phyloP scores from a whole-genome alignment of 2,113 vertebrate genomes.

The Bettongia penicillata region DNA sequence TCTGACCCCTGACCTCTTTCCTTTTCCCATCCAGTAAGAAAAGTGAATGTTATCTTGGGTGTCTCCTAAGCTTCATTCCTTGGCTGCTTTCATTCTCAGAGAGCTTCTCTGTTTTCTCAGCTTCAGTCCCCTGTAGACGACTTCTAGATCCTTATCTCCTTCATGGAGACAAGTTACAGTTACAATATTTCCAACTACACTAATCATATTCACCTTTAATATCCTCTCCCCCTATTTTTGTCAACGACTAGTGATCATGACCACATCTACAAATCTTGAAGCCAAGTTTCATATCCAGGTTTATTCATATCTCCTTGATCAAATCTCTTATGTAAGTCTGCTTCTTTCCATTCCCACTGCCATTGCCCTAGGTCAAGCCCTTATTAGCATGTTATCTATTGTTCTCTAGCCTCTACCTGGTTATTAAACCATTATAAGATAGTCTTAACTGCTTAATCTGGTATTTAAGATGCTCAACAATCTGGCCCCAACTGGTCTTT shows the following conservation, averaged over 20 bases:
- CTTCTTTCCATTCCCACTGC: background rate
- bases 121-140: background rate
- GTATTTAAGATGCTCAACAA: background rate
- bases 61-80: background rate
- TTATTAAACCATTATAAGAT: background rate
- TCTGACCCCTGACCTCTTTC: background rate
- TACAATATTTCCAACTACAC: background rate
- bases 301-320: background rate
- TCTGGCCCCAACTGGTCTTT: background rate
- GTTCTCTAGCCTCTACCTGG: background rate
- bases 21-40: background rate
- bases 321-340: too few relatives aligned
- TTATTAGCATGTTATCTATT: background rate
- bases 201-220: background rate
- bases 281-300: too few relatives aligned
- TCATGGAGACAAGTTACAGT: background rate
- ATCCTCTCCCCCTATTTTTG: background rate
- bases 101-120: too few relatives aligned
- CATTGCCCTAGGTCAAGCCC: background rate
- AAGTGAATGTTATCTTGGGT: background rate
- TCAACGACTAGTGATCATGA: background rate
- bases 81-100: background rate
- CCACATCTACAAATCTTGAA: too few relatives aligned
- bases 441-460: background rate
- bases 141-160: background rate